Evolutionary conservation across 1,140 invertebrate species (phyloP), one percentile per base, ranked within the genome.

Genomic region (Globodera ellingtonae): DNA sequence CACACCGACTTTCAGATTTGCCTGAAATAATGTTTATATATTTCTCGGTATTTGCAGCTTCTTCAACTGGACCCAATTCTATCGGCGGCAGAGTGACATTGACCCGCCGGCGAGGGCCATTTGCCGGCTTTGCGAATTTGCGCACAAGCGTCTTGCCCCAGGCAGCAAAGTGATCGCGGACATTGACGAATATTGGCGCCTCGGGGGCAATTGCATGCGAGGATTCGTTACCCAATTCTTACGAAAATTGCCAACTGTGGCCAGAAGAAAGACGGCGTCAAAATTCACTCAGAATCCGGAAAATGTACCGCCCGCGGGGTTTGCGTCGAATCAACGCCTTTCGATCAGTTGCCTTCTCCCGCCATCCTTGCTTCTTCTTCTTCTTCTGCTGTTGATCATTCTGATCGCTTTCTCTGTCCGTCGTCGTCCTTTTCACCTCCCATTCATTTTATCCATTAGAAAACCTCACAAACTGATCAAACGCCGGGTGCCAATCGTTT

Each of bases 11-110:
- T 44, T 70, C 24, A 9, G 8, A 47, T 6, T 70, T 9, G 2
- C 35, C 35, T 35, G 35, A 35, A 35, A 35, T 35, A 35, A 35
- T 35, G 1, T 35, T 35, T 35, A n/a, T 24, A 35, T 35, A 35
- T 35, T 35, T 44, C 21, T 65, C 13, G 6, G 13, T 75, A 9
- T n/a, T 59, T 47, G 15, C 44, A 76, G 75, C 44, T 76, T 62
- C 47, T 76, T 76, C 75, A 76, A 76, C n/a, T 76, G 75, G 75
- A 76, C 59, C 4, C 52, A n/a, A 13, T 76, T 24, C 67, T 76
- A 67, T 65, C 75, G 52, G 3, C 44, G 47, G 5, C 3, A 65
- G 9, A 76, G 59, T 18, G 59, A 66, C 47, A 35, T 76, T 65
- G 56, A 67, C 44, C 75, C 75, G 18, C 15, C 50, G 62, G 44